Evolutionary conservation across 2,797 vertebrate species (phyloP), one percentile per base, ranked within the genome.

Genomic region (Thalassophryne amazonica): DNA sequence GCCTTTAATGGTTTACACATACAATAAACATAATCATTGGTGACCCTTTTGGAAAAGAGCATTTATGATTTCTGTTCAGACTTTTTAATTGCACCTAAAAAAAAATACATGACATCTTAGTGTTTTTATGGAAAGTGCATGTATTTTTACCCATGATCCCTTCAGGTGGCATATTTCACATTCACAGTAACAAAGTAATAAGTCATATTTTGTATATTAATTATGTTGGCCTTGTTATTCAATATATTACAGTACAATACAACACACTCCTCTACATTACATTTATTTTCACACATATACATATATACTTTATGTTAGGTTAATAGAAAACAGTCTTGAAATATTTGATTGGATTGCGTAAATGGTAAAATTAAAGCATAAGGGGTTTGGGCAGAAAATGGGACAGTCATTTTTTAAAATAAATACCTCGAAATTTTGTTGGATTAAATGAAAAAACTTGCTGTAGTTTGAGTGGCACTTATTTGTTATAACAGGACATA

Each of bases 321-420:
- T 24, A 67, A 60, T 74, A 57, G 75, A 84, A 76, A 89, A 85
- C 83, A 85, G 80, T 87, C 74, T 79, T 75, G 11, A 66, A 67
- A 63, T 58, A 69, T 22, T 56, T 42, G 66, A 53, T 29, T 63
- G 11, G 28, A 47, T 59, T 56, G 20, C 78, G 79, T 84, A 74
- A 83, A 82, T 47, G 1, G 38, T 70, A n/a, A 79, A 78, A 65
- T 77, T 75, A 85, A 85, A 87, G 76, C 69, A 69, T 71, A 59
- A 63, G 77, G 72, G 69, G 77, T 75, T 69, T 50, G 72, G 42
- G 15, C 11, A 51, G 15, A 16, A 50, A 69, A 56, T 6, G 1
- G 43, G 38, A 63, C 42, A 36, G 42, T 69, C 42, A 24, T 27
- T 52, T 54, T 39, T 54, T 39, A 19, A 41, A 67, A 56, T 53